Evolutionary conservation across 1,140 invertebrate genomes (phyloP), one percentile per base, ranked within the genome.

Genomic region (Zaprionus ghesquierei): DNA sequence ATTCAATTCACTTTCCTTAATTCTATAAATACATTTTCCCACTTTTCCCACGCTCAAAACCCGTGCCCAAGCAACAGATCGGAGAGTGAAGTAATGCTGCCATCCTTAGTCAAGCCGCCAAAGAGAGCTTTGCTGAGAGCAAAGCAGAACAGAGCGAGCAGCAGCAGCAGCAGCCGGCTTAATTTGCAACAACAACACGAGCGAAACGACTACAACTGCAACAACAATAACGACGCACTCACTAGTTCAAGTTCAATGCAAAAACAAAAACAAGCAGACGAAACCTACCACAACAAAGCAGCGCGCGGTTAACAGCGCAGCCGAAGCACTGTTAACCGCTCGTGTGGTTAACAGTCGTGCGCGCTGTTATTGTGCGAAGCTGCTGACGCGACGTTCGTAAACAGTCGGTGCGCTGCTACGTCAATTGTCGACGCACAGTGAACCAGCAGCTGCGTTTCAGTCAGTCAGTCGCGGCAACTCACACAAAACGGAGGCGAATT

Each of bases 381-480:
- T 15, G 49, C 15, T 23, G 41, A 38, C 15, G 46, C 15, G 8
- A 15, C 29, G 44, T 33, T 55, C 60, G 68, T 56, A 49, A 12
- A 15, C 60, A 50, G 9, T 70, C 68, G 60, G 31, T 3, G 5
- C 3, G 29, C 20, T 20, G 29, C 51, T 41, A 44, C 50, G 58
- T 41, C 35, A 38, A 23, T n/a, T 56, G 44, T 20, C 61, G 33
- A 55, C 15, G 41, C 18, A 18, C 41, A 18, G 41, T 44, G 49
- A 12, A 9, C 12, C 23, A 33, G 25, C 22, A 18, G 29, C 23
- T 38, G 29, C 41, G 38, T 59, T 81, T 66, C n/a, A n/a, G n/a
- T n/a, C n/a, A 85, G 81, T 86, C 65, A 75, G 77, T 81, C 66
- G 77, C 74, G 81, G 66, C 44, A 77, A 77, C 77, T 75, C 69